Evolutionary conservation across 2,113 vertebrate genomes (phyloP).

Genomic region (Zapornia atra): DNA sequence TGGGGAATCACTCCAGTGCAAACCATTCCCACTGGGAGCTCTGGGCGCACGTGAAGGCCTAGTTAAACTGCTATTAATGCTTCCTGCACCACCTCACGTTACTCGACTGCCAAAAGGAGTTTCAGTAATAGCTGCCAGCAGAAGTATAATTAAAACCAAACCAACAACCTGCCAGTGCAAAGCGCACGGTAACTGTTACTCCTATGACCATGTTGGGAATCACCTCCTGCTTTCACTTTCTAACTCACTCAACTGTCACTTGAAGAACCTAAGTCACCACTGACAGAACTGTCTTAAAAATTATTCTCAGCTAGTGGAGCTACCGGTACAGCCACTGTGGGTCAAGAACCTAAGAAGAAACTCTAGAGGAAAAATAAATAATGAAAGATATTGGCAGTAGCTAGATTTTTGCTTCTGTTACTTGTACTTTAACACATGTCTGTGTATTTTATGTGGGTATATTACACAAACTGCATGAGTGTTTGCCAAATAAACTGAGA

Average conservation of each 20-base stretch:
- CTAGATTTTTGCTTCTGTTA: background rate
- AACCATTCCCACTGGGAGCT: slow-evolving; percentile 25
- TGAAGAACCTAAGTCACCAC: background rate
- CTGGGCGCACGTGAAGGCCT: background rate
- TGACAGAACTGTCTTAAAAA: background rate
- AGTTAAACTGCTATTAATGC: slow-evolving; percentile 1
- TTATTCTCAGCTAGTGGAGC: background rate
- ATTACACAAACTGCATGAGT: background rate
- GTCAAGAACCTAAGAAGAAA: background rate
- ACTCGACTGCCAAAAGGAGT: background rate
- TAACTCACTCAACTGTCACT: background rate
- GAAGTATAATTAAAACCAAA: slow-evolving; percentile 27
- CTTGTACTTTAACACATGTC: background rate
- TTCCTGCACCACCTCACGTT: background rate
- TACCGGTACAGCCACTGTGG: background rate
- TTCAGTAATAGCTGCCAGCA: background rate
- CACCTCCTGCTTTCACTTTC: background rate
- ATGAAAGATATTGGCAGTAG: background rate
- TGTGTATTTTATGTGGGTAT: background rate
- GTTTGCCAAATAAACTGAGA: slow-evolving; percentile 5
- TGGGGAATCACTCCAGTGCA: slow-evolving; percentile 5
- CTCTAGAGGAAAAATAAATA: background rate
- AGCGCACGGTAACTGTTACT: background rate
- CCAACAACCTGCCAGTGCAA: background rate
- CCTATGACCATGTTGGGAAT: background rate